Percentiles rank a stretch among this genome's conserved stretches.
These are phyloP conservation scores for Pseudopleuronectes americanus DNA, from an alignment of 2,797 vertebrate genomes.

Conservation along the genomic window DNA sequence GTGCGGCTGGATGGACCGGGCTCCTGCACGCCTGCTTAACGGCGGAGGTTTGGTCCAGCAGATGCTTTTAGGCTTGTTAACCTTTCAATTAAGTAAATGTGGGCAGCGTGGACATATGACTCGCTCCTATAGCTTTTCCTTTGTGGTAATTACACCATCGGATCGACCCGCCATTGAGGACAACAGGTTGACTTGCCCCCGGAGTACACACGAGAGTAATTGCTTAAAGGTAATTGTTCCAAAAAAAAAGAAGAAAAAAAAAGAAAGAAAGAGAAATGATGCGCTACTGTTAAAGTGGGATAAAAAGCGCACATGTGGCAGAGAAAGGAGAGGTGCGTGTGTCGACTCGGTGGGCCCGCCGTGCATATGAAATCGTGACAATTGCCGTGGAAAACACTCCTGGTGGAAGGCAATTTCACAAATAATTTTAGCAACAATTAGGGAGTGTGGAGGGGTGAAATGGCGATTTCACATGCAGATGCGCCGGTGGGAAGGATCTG, in stretches of 20 bases:
- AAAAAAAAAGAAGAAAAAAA: slow-evolving; percentile 15
- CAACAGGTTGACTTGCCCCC: slow-evolving; percentile 75
- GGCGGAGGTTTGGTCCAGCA: slow-evolving; percentile 32
- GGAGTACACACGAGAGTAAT: slow-evolving; percentile 54
- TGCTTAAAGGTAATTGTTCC: slow-evolving; percentile 74
- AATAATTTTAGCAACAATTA: slow-evolving; percentile 97
- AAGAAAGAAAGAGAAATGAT: slow-evolving; percentile 47
- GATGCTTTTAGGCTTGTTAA: slow-evolving; percentile 67
- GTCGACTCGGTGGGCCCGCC: slow-evolving; percentile 82
- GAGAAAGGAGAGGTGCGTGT: slow-evolving; percentile 71
- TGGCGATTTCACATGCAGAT: slow-evolving; percentile 93
- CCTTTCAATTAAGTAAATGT: slow-evolving; percentile 74
- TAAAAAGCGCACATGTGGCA: slow-evolving; percentile 68
- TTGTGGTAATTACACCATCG: slow-evolving; percentile 68
- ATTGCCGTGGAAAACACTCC: slow-evolving; percentile 88
- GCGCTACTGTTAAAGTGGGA: slow-evolving; percentile 62
- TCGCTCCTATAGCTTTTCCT: slow-evolving; percentile 52
- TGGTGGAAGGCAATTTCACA: slow-evolving; percentile 96
- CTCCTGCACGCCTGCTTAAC: too few species aligned
- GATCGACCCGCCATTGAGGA: slow-evolving; percentile 70
- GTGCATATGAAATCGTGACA: slow-evolving; percentile 76
- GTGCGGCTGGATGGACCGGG: too few species aligned
- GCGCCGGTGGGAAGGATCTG: slow-evolving; percentile 86
- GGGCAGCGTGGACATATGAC: slow-evolving; percentile 66
- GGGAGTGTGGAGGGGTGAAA: slow-evolving; percentile 95